Base-by-base conservation (phyloP, 2,797 vertebrate genomes). In the Rousettus madagascariensis region DNA sequence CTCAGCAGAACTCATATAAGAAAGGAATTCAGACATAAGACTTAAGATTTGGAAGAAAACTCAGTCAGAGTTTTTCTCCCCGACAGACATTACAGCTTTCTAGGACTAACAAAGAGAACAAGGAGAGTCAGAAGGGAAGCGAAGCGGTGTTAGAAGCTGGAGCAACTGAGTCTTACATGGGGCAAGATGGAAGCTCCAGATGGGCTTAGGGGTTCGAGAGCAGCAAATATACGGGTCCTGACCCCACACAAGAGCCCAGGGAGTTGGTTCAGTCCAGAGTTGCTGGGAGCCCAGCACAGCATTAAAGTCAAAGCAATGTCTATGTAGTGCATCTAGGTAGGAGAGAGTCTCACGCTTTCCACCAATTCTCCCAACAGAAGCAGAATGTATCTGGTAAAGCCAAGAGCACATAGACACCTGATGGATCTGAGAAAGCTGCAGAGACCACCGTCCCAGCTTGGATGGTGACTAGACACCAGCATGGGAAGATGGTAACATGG, bases 61-160 rank as follows among this genome's bases (percentile, higher is more conserved):
- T 86, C 51, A 55, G 13, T 85, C 16, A 96, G 69, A 90, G 8
- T 89, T 75, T 95, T 88, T 38, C 69, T 72, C 33, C 51, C 61
- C 61, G 74, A 15, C 13, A 72, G 43, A 83, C 16, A 20, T 8
- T 17, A 33, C 16, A 77, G n/a, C 30, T 86, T 95, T 72, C 69
- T 55, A 69, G 69, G 19, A 68, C 16, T 65, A n/a, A 84, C 2
- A 2, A 49, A 55, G 24, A 61, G 68, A 36, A 9, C 28, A 33
- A 84, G 24, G 69, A 24, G 17, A 61, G 28, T 16, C 53, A 11
- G 24, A 28, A 61, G 72, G 51, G 28, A 71, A 69, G 59, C 11
- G 69, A 63, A 87, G 7, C 26, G n/a, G 59, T 66, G 13, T 41
- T 33, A 43, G 85, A 82, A 24, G 28, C 57, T 59, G 26, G 43